A percentile compares a stretch with the other conserved stretches of the same genome.
These are phyloP conservation scores for Suillia variegata DNA, from an alignment of 2,888 invertebrate species.

Conservation along the genomic window DNA sequence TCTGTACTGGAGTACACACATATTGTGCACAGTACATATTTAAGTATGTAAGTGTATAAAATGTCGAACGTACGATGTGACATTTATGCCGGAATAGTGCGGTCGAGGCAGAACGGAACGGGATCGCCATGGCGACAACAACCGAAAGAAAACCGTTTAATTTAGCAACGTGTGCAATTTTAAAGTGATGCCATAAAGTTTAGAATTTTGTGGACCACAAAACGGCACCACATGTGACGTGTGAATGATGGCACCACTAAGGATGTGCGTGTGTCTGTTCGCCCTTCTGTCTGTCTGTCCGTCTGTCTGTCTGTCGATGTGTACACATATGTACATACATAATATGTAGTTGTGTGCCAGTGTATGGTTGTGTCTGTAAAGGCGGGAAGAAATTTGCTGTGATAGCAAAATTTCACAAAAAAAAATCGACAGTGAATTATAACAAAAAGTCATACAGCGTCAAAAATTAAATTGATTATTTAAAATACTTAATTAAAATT, in stretches of 20 bases:
- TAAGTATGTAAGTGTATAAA: background rate
- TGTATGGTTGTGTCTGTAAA: too few species aligned
- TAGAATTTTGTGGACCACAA: conserved; percentile 15
- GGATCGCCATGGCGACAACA: too few species aligned
- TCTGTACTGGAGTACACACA: too few species aligned
- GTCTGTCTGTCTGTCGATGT: too few species aligned
- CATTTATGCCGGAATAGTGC: background rate
- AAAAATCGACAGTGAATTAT: background rate
- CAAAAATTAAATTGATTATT: too few species aligned
- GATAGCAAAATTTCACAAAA: background rate
- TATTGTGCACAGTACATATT: too few species aligned
- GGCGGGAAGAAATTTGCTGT: background rate
- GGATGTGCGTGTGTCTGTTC: background rate
- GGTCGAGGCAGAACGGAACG: background rate
- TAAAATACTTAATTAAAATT: too few species aligned
- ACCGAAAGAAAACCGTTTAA: conserved; percentile 37
- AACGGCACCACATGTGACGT: conserved; percentile 35
- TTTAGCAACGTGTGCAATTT: conserved; percentile 52
- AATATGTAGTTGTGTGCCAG: too few species aligned
- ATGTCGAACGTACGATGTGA: background rate
- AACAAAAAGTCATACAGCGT: background rate
- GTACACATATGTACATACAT: too few species aligned
- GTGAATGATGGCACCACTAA: conserved; percentile 50
- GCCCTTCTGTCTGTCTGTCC: background rate
- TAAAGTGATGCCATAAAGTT: conserved; percentile 30